Percentiles rank a stretch among this genome's conserved stretches.
Evolutionary conservation across 1,140 invertebrate genomes (phyloP).

Genomic region (Drosophila arizonae): DNA sequence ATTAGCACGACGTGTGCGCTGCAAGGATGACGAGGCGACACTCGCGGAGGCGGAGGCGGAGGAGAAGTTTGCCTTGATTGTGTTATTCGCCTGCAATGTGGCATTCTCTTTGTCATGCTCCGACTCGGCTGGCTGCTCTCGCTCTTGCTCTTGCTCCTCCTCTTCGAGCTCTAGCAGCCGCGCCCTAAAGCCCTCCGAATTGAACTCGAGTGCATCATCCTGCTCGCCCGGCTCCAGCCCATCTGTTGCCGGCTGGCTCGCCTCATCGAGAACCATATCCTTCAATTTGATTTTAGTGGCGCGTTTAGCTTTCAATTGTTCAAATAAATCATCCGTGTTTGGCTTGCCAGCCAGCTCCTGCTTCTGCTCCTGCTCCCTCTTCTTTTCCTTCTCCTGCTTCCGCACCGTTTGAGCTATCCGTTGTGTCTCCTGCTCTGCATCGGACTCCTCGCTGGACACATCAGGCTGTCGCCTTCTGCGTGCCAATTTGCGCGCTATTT

Average conservation of each 20-base stretch:
- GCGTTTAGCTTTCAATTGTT: constrained; percentile 78
- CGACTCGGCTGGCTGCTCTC: not conserved
- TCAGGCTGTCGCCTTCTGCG: constrained; percentile 61
- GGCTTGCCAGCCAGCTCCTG: constrained; percentile 29
- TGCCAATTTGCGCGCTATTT: constrained; percentile 63
- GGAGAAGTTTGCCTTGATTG: constrained; percentile 50
- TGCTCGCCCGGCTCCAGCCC: constrained; percentile 27
- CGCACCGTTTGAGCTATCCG: not conserved
- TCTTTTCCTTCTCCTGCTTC: not conserved
- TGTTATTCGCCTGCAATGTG: constrained; percentile 51
- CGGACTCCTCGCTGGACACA: constrained; percentile 56
- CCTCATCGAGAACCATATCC: constrained; percentile 69
- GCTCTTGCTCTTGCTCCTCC: constrained; percentile 39
- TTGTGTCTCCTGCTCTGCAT: constrained; percentile 5
- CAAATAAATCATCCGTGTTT: constrained; percentile 73
- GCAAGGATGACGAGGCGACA: constrained; percentile 32
- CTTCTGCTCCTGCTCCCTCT: too few relatives aligned
- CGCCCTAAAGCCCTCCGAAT: constrained; percentile 78
- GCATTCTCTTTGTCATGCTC: constrained; percentile 62
- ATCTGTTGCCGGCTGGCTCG: constrained; percentile 32
- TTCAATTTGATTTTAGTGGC: constrained; percentile 70
- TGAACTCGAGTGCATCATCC: constrained; percentile 73
- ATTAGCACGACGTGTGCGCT: constrained; percentile 80
- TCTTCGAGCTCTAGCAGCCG: constrained; percentile 70
- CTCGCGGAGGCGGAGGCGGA: not conserved